Evolutionary conservation across 2,113 vertebrate species (phyloP).

Genomic region (human): GRCh38 chr1:24715001-24715500

Average conservation of each 20-base stretch:
- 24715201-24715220: not conserved
- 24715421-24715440: conserved; percentile 2
- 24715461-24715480: not conserved
- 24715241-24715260: not conserved
- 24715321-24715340: conserved; percentile 46
- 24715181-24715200: not conserved
- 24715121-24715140: not conserved
- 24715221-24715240: not conserved
- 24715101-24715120: not conserved
- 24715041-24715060: conserved; percentile 75
- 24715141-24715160: not conserved
- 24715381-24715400: conserved; percentile 46
- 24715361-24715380: conserved; percentile 56
- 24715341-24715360: conserved; percentile 58
- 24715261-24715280: not conserved
- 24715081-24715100: not conserved
- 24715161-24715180: not conserved
- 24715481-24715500: not conserved
- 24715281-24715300: conserved; percentile 32
- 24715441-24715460: not conserved
- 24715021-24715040: conserved; percentile 42
- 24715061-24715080: not conserved
- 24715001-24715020: conserved; percentile 24
- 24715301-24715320: conserved; percentile 55
- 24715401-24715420: conserved; percentile 24